Percentiles rank a stretch among this genome's conserved stretches.
Evolutionary conservation across 2,797 vertebrate species (phyloP).

Genomic region (Arrhamphus sclerolepis): DNA sequence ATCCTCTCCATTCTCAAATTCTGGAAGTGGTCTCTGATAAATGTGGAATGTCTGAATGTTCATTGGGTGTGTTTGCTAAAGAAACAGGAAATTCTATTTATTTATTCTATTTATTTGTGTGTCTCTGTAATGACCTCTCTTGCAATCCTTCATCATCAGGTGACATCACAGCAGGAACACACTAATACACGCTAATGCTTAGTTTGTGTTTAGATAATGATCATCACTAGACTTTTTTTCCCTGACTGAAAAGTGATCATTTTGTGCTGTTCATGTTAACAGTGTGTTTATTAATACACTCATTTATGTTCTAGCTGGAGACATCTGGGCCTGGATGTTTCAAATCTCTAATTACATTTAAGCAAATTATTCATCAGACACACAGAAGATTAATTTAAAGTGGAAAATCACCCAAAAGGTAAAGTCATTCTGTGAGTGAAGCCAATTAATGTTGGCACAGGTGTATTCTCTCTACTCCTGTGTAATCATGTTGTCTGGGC

Average conservation of each 20-base stretch:
- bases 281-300: constrained; percentile 13
- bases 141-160: too few relatives aligned
- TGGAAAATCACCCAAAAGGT: constrained; percentile 40
- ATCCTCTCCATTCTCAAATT: too few relatives aligned
- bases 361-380: constrained; percentile 41
- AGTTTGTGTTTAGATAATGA: neutral
- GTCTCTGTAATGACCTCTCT: too few relatives aligned
- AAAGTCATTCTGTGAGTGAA: constrained; percentile 15
- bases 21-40: too few relatives aligned
- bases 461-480: constrained; percentile 19
- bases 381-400: constrained; percentile 23
- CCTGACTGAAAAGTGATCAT: neutral
- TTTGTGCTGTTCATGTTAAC: neutral
- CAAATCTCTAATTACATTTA: constrained; percentile 44
- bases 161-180: too few relatives aligned
- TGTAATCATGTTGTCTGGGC: constrained; percentile 21
- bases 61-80: too few relatives aligned
- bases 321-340: constrained; percentile 12
- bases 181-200: too few relatives aligned
- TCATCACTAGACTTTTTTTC: neutral
- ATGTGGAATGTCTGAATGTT: too few relatives aligned
- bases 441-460: constrained; percentile 2
- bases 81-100: too few relatives aligned
- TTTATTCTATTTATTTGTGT: too few relatives aligned
- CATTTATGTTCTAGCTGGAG: constrained; percentile 5